These are phyloP conservation scores for Drosophila quinaria DNA, from an alignment of 2,888 invertebrate species.

Conservation along the genomic window DNA sequence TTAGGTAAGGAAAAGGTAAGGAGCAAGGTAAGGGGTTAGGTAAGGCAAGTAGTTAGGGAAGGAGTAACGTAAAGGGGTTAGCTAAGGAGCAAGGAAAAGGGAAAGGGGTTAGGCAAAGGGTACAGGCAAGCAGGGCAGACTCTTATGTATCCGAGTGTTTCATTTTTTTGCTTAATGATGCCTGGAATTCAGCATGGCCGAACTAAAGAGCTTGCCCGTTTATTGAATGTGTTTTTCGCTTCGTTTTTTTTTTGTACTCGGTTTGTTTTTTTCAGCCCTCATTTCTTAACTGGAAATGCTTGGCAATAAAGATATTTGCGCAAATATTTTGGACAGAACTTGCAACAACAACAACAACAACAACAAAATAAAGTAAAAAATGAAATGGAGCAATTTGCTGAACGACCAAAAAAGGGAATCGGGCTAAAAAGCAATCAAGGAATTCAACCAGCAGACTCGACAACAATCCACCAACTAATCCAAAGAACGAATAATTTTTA, in stretches of 20 bases:
- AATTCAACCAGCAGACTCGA: constrained; percentile 6
- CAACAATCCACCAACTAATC: background rate
- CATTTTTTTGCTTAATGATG: constrained; percentile 64
- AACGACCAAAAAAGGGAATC: constrained; percentile 19
- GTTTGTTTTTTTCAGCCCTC: constrained; percentile 12
- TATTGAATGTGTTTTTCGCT: constrained; percentile 57
- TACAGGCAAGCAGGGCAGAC: constrained; percentile 11
- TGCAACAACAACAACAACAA: constrained; percentile 8
- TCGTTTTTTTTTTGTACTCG: constrained; percentile 6
- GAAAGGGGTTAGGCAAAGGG: background rate
- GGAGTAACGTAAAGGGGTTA: background rate
- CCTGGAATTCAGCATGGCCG: constrained; percentile 85
- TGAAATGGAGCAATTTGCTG: constrained; percentile 74
- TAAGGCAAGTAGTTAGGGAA: background rate
- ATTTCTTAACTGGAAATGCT: constrained; percentile 44
- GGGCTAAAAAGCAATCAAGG: constrained; percentile 37
- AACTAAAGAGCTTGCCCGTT: constrained; percentile 47
- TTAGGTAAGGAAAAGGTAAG: no score
- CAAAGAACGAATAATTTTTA: background rate
- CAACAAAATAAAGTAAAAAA: constrained; percentile 12
- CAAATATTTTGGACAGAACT: constrained; percentile 52
- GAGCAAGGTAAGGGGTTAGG: background rate
- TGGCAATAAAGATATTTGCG: constrained; percentile 78
- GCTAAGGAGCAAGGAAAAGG: background rate
- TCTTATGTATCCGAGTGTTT: constrained; percentile 71